Evolutionary conservation across 1,140 invertebrate species (phyloP), one percentile per base, ranked within the genome.

Genomic region (Macrobrachium nipponense): DNA sequence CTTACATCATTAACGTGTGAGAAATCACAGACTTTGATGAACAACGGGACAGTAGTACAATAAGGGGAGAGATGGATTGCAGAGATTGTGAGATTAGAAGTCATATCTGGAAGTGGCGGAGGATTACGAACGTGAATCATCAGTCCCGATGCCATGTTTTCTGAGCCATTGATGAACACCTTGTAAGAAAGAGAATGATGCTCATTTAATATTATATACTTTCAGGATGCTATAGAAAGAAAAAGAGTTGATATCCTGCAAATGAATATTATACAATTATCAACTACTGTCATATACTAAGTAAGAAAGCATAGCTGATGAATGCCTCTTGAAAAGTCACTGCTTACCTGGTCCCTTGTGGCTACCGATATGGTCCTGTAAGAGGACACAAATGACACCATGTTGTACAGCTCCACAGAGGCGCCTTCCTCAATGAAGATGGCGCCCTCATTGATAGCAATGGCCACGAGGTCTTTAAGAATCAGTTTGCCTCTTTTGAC

Each of bases 1-100:
- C 62, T 23, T 77, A 84, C 82, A 73, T 77, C n/a, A 15, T 62
- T 60, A 15, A 75, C 82, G 15, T 36, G 27, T 10, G 73, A 77
- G 61, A 84, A 84, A 60, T 84, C 72, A 44, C 82, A 84, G 58
- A 84, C 68, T 75, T 84, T 72, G 5, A 66, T 61, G 20, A 64
- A 77, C n/a, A 77, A 73, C 5, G 72, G 82, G 43, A 84, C 23
- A 27, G 60, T 77, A 60, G 61, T 62, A 75, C 82, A 84, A 75
- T 62, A 78, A 36, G 82, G 60, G 17, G 82, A 84, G 60, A 20
- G 62, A 44, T 84, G 82, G n/a, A 64, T 44, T 61, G 20, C 73
- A 58, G 60, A 68, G 73, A 84, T 43, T 36, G 82, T 84, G 82
- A 77, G 64, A 44, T 77, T 77, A 18, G 59, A 77, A 15, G 36